A percentile compares a stretch with the other conserved stretches of the same genome.
phyloP scores from a whole-genome alignment of 2,797 vertebrate species.

The Diglossa cyanea region DNA sequence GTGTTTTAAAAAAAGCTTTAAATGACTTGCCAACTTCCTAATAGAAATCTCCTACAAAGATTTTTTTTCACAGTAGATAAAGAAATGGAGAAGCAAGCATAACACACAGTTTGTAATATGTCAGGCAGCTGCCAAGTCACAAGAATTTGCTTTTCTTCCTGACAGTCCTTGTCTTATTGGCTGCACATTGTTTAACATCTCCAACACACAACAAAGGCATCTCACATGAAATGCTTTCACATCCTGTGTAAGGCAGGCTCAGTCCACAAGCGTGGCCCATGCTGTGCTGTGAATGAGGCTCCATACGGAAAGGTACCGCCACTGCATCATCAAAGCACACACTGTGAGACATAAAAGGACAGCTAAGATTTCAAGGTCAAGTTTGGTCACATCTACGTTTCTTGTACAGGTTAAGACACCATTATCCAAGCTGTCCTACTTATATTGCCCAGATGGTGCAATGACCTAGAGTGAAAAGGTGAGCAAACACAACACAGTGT shows the following conservation, averaged over 20 bases:
- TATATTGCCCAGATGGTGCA: neutral
- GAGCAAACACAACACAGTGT: neutral
- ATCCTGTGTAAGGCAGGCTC: neutral
- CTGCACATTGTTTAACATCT: neutral
- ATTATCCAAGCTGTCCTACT: neutral
- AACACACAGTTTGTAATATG: neutral
- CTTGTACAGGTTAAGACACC: neutral
- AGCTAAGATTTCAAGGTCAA: neutral
- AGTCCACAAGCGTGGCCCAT: neutral
- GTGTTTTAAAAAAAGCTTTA: constrained; percentile 8
- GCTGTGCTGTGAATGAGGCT: neutral
- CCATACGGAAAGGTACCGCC: neutral
- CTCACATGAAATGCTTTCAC: neutral
- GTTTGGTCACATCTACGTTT: neutral
- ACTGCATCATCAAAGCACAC: neutral
- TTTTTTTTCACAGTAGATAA: neutral
- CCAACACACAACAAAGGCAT: neutral
- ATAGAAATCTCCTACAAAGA: neutral
- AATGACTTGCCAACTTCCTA: constrained; percentile 6
- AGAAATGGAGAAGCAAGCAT: neutral
- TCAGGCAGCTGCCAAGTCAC: neutral
- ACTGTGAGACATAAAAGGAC: neutral
- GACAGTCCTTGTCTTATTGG: neutral
- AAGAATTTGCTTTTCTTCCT: neutral
- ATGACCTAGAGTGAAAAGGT: neutral